Conservation (phyloP, 2,888 invertebrate species). For the Lucinisca nassula region DNA sequence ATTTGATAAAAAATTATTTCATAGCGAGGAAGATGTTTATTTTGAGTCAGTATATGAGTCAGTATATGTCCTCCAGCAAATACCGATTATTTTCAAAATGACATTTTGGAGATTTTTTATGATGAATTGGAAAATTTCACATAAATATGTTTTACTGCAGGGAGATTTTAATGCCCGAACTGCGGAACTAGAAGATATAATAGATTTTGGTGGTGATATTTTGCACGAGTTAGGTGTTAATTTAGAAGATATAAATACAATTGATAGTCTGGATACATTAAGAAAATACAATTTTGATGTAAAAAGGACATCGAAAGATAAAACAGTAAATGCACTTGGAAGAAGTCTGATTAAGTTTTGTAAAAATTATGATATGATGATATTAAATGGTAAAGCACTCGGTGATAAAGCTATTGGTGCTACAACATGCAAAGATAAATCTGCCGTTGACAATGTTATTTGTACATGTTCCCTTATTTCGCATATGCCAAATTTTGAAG, state of each 20-base stretch:
- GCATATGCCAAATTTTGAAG: neutral
- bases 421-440: neutral
- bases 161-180: neutral
- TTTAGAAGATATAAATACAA: neutral
- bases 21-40: neutral
- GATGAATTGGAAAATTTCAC: neutral
- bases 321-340: neutral
- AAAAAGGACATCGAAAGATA: neutral
- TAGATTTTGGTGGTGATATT: neutral
- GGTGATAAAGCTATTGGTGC: conserved; percentile 1
- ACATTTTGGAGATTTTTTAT: neutral
- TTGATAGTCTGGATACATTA: neutral
- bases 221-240: neutral
- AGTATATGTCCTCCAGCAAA: no score
- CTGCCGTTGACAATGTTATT: neutral
- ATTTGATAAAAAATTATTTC: neutral
- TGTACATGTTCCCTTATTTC: neutral
- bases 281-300: neutral
- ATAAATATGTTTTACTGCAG: neutral
- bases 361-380: neutral
- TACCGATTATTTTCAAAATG: neutral
- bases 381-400: neutral
- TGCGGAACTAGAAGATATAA: neutral
- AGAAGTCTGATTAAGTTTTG: neutral
- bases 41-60: neutral